phyloP scores from a whole-genome alignment of 2,888 invertebrate species.

The Nipponacmea schrenckii region DNA sequence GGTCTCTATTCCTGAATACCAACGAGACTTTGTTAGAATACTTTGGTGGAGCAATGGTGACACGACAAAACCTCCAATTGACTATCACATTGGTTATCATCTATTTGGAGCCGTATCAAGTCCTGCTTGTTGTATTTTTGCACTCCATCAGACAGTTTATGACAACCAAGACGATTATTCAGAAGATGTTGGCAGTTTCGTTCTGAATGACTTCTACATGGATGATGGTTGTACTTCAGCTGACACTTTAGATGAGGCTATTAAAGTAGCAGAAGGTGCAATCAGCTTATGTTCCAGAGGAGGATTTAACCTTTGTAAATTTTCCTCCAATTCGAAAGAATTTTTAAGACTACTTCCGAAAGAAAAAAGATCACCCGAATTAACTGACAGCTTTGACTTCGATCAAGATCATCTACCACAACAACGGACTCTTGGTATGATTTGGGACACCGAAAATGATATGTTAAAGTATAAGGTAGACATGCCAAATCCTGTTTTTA shows the following conservation, averaged over 20 bases:
- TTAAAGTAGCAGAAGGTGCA: too few species aligned
- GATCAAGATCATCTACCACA: slow-evolving; percentile 16
- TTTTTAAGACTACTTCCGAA: slow-evolving; percentile 28
- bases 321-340: slow-evolving; percentile 33
- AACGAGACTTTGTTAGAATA: slow-evolving; percentile 28
- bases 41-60: slow-evolving; percentile 22
- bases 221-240: too few species aligned
- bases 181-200: slow-evolving; percentile 24
- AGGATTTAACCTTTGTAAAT: slow-evolving; percentile 34
- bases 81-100: slow-evolving; percentile 28
- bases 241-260: too few species aligned
- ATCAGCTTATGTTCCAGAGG: slow-evolving; percentile 31
- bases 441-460: slow-evolving; percentile 37
- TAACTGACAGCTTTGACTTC: slow-evolving; percentile 12
- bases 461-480: slow-evolving; percentile 24
- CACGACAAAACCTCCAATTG: slow-evolving; percentile 27
- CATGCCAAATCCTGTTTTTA: slow-evolving; percentile 22
- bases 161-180: slow-evolving; percentile 18
- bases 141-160: slow-evolving; percentile 20
- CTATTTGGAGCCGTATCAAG: too few species aligned
- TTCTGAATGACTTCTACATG: too few species aligned
- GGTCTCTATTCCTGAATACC: slow-evolving; percentile 3
- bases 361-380: slow-evolving; percentile 25
- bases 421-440: slow-evolving; percentile 35
- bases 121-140: slow-evolving; percentile 31